Conservation (phyloP, 2,888 invertebrate genomes). For the Argyresthia albistria region DNA sequence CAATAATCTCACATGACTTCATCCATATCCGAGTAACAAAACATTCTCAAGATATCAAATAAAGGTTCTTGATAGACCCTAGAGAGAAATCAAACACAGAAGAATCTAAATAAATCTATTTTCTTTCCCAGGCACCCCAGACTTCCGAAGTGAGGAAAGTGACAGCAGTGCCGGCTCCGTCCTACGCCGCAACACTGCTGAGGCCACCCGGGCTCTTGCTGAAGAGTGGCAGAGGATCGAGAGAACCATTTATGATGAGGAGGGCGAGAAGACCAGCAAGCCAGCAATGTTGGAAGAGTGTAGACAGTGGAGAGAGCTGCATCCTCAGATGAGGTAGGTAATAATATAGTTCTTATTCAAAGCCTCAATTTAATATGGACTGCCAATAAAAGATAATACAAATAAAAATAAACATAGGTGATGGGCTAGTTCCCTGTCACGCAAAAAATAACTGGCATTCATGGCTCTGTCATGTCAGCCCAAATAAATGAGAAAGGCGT, state of each 20-base stretch:
- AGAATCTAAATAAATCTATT: not conserved
- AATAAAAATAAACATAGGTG: no score
- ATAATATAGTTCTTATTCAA: not conserved
- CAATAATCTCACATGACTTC: no score
- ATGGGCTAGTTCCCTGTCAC: no score
- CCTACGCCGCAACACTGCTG: conserved; percentile 58
- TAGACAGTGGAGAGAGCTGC: conserved; percentile 70
- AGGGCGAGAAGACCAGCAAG: conserved; percentile 55
- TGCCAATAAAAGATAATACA: no score
- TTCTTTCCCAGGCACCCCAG: conserved; percentile 42
- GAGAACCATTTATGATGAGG: conserved; percentile 67
- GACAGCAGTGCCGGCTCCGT: conserved; percentile 68
- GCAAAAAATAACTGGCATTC: no score
- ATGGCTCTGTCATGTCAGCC: no score
- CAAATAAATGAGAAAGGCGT: no score
- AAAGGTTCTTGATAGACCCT: no score
- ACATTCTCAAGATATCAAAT: no score
- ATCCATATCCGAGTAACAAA: no score
- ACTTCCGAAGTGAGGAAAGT: conserved; percentile 61
- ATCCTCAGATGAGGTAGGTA: conserved; percentile 70
- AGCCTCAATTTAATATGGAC: no score
- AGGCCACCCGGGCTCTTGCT: conserved; percentile 60
- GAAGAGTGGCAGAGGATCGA: conserved; percentile 72
- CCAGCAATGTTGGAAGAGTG: conserved; percentile 71
- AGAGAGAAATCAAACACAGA: no score